A percentile compares a stretch with the other conserved stretches of the same genome.
Conservation (phyloP, 2,888 invertebrate genomes). For the Polyploca ridens region DNA sequence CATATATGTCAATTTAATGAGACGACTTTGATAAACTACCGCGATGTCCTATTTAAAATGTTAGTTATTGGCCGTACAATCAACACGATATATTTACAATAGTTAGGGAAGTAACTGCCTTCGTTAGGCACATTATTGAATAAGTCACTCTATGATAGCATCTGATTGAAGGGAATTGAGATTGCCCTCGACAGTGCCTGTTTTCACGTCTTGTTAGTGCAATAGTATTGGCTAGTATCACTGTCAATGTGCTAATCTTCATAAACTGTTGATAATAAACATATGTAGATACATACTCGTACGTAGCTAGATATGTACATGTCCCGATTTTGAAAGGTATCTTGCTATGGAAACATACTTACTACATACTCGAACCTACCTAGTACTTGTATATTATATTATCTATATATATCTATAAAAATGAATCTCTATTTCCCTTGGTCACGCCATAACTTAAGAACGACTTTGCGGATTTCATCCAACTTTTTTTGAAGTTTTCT, state of each 20-base stretch:
- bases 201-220: constrained; percentile 65
- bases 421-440: too few species aligned
- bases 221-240: constrained; percentile 53
- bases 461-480: too few species aligned
- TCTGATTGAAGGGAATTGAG: constrained; percentile 53
- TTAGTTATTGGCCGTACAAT: constrained; percentile 9
- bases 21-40: constrained; percentile 20
- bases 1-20: constrained; percentile 49
- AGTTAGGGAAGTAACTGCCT: constrained; percentile 39
- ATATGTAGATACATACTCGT: not conserved
- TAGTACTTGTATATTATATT: too few species aligned
- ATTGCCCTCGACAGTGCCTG: constrained; percentile 51
- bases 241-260: constrained; percentile 26
- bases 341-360: too few species aligned
- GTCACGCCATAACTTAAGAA: too few species aligned
- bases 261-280: not conserved
- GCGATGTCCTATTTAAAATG: constrained; percentile 9
- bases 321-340: too few species aligned
- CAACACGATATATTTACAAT: constrained; percentile 24
- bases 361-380: too few species aligned
- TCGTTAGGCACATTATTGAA: constrained; percentile 48
- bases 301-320: not conserved
- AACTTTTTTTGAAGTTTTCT: too few species aligned
- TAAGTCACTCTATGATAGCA: constrained; percentile 45
- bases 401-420: too few species aligned